Evolutionary conservation across 2,797 vertebrate genomes (phyloP), one percentile per base, ranked within the genome.

Genomic region (Myotis daubentonii): DNA sequence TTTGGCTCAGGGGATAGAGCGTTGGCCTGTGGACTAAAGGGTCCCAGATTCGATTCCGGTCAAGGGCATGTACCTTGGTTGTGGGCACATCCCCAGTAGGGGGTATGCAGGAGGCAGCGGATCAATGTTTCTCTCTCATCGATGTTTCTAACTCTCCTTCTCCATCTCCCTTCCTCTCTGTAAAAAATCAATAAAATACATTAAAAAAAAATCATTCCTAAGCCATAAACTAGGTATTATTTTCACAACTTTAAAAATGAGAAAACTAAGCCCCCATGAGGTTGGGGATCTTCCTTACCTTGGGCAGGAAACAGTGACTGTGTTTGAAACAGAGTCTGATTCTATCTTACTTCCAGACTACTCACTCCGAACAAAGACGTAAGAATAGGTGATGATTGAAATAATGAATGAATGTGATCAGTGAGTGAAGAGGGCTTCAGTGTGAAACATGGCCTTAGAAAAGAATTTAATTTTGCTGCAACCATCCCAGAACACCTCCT

Each of bases 191-290:
- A 44, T 44, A 44, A 44, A 44, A 44, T 44, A 11, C 44, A 44
- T 44, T 11, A 11, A 11, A 44, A 44, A 44, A 44, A 44, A 79
- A 66, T 87, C 53, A 74, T 71, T 33, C 57, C 55, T 70, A 30
- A 78, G 30, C 22, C 72, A 60, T 80, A 81, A 84, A 80, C 55
- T 79, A 66, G 57, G 9, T 78, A 57, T 51, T 76, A 51, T 86
- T 91, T 94, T 93, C 23, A 57, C 13, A 87, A 68, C 53, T 68
- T 94, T 74, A 82, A 93, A 92, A 93, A 65, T 83, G 22, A 86
- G 44, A 38, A 85, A 85, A 78, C 38, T 25, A 66, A 89, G 15
- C 4, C 12, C 53, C 65, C 30, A 36, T 3, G 15, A 82, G 28
- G 4, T 25, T 17, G 16, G 12, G 2, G 25, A 20, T 79, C 57